Conservation (phyloP, 2,888 invertebrate genomes). For the Pimpla rufipes region DNA sequence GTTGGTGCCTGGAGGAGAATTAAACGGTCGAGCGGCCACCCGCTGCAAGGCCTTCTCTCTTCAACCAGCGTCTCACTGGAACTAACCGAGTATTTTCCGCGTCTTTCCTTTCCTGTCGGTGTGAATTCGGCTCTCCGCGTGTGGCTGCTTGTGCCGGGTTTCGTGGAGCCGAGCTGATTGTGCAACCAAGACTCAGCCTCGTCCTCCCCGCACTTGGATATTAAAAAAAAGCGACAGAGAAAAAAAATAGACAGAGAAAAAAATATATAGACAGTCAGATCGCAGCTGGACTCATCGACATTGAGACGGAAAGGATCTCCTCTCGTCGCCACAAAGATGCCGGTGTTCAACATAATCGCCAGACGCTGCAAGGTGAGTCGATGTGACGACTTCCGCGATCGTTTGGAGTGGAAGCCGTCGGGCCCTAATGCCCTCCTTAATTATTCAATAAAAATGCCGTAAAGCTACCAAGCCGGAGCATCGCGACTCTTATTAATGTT, state of each 20-base stretch:
- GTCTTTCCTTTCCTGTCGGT: conserved; percentile 33
- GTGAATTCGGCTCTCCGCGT: conserved; percentile 58
- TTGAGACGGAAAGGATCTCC: conserved; percentile 29
- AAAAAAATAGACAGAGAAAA: conserved; percentile 43
- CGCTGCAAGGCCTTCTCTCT: conserved; percentile 44
- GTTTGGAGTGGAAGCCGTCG: background rate
- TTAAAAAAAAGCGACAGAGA: conserved; percentile 44
- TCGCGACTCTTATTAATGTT: too few relatives aligned
- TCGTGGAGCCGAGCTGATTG: conserved; percentile 61
- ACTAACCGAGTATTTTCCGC: conserved; percentile 43
- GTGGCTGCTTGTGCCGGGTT: conserved; percentile 61
- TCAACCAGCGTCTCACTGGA: too few relatives aligned
- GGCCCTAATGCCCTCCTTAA: too few relatives aligned
- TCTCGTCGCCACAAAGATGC: conserved; percentile 84
- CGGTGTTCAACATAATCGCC: conserved; percentile 88
- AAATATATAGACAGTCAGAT: conserved; percentile 20
- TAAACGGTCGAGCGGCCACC: conserved; percentile 65
- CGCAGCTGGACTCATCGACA: conserved; percentile 49
- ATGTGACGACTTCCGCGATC: conserved; percentile 3
- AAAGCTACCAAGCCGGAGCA: too few relatives aligned
- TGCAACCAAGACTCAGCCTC: conserved; percentile 60
- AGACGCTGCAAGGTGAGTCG: conserved; percentile 88
- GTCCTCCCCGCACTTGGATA: conserved; percentile 54
- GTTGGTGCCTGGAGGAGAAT: conserved; percentile 61
- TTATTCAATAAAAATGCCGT: background rate